Evolutionary conservation across 2,797 vertebrate genomes (phyloP).

Genomic region (Perodicticus potto): DNA sequence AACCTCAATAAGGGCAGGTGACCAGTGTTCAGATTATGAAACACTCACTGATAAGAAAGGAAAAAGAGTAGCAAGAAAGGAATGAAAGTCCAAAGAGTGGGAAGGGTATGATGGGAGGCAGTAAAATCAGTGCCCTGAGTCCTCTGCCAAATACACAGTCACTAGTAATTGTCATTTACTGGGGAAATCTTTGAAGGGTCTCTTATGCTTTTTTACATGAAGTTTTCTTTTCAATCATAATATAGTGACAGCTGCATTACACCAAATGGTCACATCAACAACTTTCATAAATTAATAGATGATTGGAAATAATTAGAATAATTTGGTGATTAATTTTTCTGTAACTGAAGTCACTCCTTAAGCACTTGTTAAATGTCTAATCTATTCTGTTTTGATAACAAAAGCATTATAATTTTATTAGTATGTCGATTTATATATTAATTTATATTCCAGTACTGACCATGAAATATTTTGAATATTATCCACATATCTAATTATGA

Average conservation of each 20-base stretch:
- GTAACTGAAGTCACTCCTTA: not conserved
- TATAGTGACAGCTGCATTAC: not conserved
- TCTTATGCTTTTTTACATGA: not conserved
- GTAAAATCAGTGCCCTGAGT: not conserved
- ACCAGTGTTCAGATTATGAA: not conserved
- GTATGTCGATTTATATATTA: not conserved
- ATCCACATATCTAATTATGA: not conserved
- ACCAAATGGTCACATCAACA: not conserved
- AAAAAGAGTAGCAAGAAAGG: not conserved
- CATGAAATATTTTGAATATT: not conserved
- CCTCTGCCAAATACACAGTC: not conserved
- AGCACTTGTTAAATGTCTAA: not conserved
- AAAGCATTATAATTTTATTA: not conserved
- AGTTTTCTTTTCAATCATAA: rapidly evolving
- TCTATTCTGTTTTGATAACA: not conserved
- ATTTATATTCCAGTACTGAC: not conserved
- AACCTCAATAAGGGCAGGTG: not conserved
- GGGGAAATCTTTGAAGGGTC: not conserved
- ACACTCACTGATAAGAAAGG: not conserved
- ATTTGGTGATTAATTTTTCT: not conserved
- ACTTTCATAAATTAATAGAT: not conserved
- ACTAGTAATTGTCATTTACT: not conserved
- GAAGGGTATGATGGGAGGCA: not conserved
- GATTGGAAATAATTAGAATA: not conserved
- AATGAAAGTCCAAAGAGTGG: not conserved